Evolutionary conservation across 2,888 invertebrate species (phyloP).

Genomic region (Hedya salicella): DNA sequence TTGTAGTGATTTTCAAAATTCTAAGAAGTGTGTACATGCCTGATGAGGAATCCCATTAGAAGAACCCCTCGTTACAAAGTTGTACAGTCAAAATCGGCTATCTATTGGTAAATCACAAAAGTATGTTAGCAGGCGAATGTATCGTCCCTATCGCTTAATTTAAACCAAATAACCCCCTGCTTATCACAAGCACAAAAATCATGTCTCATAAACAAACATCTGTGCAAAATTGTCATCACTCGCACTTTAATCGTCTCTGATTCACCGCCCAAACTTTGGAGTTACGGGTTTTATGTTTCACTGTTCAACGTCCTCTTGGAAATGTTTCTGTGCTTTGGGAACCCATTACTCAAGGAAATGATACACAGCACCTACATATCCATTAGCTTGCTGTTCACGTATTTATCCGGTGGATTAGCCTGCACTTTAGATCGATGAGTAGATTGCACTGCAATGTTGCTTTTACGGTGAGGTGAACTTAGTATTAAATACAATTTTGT

Average conservation of each 20-base stretch:
- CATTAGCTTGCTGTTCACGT: constrained; percentile 70
- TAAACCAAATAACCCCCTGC: constrained; percentile 70
- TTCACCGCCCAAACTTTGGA: constrained; percentile 49
- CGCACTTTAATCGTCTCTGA: constrained; percentile 54
- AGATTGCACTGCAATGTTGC: constrained; percentile 66
- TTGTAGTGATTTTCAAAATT: too few relatives aligned
- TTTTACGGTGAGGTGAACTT: constrained; percentile 39
- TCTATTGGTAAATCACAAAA: constrained; percentile 71
- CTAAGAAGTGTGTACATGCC: too few relatives aligned
- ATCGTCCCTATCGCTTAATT: constrained; percentile 79
- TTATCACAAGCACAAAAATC: constrained; percentile 70
- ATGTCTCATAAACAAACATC: constrained; percentile 74
- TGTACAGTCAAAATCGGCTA: constrained; percentile 78
- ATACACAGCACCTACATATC: constrained; percentile 81
- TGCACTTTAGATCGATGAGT: constrained; percentile 72
- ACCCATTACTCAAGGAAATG: constrained; percentile 68
- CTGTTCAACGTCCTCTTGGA: constrained; percentile 45
- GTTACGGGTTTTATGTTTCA: constrained; percentile 45
- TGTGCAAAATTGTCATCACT: constrained; percentile 61
- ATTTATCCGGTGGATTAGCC: constrained; percentile 58
- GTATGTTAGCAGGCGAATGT: constrained; percentile 82
- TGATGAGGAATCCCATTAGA: too few relatives aligned
- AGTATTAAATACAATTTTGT: constrained; percentile 8
- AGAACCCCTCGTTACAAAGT: constrained; percentile 52
- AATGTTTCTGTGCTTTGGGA: constrained; percentile 73